Evolutionary conservation across 1,140 invertebrate species (phyloP).

Genomic region (Scaptomyza hsui): DNA sequence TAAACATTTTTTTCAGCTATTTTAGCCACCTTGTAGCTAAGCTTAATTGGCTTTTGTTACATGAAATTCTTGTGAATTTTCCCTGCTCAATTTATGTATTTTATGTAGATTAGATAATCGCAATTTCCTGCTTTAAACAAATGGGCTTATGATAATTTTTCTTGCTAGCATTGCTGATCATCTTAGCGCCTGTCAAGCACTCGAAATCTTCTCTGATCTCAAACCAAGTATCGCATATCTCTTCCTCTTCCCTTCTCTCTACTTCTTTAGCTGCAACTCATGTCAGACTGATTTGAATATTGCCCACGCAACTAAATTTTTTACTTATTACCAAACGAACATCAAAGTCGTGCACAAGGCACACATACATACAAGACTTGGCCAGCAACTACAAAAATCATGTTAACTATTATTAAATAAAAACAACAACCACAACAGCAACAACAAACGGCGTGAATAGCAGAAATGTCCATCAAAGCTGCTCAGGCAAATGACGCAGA

Average conservation of each 20-base stretch:
- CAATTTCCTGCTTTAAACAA: conserved; percentile 21
- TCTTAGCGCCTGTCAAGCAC: conserved; percentile 41
- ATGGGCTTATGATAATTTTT: conserved; percentile 36
- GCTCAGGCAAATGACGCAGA: conserved; percentile 65
- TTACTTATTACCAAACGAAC: conserved; percentile 62
- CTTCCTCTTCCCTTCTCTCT: too few species aligned
- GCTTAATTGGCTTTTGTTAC: background rate
- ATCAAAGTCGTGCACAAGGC: conserved; percentile 73
- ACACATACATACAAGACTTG: conserved; percentile 5
- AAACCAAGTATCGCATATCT: conserved; percentile 22
- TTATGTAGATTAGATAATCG: conserved; percentile 29
- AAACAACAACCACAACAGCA: conserved; percentile 58
- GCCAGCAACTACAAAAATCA: conserved; percentile 48
- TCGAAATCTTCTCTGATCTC: conserved; percentile 6
- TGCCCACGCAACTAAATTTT: conserved; percentile 59
- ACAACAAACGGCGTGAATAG: conserved; percentile 59
- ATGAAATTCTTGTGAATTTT: background rate
- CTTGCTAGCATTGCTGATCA: conserved; percentile 16
- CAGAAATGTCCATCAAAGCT: conserved; percentile 73
- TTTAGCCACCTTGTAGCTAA: too few species aligned
- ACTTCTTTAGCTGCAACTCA: conserved; percentile 39
- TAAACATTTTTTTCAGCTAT: too few species aligned
- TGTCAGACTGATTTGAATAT: conserved; percentile 66
- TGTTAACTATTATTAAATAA: conserved; percentile 82
- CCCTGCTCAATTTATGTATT: background rate